Percentiles rank a stretch among this genome's conserved stretches.
Conservation (phyloP, 2,888 invertebrate genomes). For the Reticulitermes lucifugus region DNA sequence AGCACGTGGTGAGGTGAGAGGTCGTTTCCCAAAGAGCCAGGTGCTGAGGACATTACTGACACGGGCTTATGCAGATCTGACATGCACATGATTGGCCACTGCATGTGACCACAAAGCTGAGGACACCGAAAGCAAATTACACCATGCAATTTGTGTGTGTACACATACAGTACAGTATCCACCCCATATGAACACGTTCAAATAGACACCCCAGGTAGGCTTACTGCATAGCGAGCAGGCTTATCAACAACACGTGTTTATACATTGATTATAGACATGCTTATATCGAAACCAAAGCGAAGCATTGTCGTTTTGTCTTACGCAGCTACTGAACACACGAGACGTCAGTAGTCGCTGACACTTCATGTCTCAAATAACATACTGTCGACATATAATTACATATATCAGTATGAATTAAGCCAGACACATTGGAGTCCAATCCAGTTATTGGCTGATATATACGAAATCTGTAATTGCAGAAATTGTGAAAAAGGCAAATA, state of each 20-base stretch:
- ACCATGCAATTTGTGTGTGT: conserved; percentile 11
- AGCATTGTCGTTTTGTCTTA: too few relatives aligned
- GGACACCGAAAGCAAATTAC: conserved; percentile 11
- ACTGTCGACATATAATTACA: too few relatives aligned
- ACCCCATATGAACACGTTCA: neutral
- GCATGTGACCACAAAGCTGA: conserved; percentile 20
- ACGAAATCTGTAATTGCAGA: too few relatives aligned
- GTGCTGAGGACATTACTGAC: conserved; percentile 6
- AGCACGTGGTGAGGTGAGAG: neutral
- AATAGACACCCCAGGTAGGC: neutral
- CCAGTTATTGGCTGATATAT: too few relatives aligned
- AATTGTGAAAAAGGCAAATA: too few relatives aligned
- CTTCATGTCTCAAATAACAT: too few relatives aligned
- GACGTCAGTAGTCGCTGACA: too few relatives aligned
- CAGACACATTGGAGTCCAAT: too few relatives aligned
- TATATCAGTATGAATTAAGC: too few relatives aligned
- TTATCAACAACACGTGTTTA: neutral
- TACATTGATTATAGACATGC: too few relatives aligned
- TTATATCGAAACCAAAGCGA: too few relatives aligned
- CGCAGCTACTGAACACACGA: too few relatives aligned
- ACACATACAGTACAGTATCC: neutral
- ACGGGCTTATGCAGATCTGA: neutral
- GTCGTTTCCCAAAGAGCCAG: conserved; percentile 1
- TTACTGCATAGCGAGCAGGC: neutral
- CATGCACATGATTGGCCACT: conserved; percentile 15